phyloP scores from a whole-genome alignment of 2,113 vertebrate species.

The Tetrao urogallus region DNA sequence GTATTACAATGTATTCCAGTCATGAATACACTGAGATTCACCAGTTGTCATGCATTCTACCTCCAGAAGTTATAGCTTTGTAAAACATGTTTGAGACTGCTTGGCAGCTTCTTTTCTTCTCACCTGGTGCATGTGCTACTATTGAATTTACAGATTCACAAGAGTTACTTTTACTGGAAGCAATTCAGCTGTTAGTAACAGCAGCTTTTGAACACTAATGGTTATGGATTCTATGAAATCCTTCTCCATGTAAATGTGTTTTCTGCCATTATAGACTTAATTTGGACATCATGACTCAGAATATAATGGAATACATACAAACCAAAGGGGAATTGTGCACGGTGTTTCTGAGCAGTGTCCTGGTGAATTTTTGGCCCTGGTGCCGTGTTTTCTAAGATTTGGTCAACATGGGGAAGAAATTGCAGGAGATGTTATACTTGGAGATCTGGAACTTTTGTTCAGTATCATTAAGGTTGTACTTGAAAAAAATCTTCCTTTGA shows the following conservation, averaged over 20 bases:
- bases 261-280: neutral
- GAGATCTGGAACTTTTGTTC: conserved; percentile 26
- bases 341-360: neutral
- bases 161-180: neutral
- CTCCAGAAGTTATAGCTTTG: neutral
- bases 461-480: neutral
- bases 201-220: neutral
- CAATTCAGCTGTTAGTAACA: neutral
- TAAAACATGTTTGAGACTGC: neutral
- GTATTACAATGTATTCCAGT: too few relatives aligned
- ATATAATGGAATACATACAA: neutral
- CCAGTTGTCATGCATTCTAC: neutral
- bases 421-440: conserved; percentile 22
- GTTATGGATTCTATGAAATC: neutral
- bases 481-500: conserved; percentile 47
- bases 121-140: neutral
- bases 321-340: neutral
- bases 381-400: neutral
- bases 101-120: neutral
- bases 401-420: neutral
- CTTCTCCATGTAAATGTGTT: neutral
- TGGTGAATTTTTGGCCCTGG: neutral
- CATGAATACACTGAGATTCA: neutral
- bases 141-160: neutral
- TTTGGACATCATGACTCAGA: neutral